These are phyloP conservation scores for Ophion obscuratus DNA, from an alignment of 2,888 invertebrate genomes.

Conservation along the genomic window DNA sequence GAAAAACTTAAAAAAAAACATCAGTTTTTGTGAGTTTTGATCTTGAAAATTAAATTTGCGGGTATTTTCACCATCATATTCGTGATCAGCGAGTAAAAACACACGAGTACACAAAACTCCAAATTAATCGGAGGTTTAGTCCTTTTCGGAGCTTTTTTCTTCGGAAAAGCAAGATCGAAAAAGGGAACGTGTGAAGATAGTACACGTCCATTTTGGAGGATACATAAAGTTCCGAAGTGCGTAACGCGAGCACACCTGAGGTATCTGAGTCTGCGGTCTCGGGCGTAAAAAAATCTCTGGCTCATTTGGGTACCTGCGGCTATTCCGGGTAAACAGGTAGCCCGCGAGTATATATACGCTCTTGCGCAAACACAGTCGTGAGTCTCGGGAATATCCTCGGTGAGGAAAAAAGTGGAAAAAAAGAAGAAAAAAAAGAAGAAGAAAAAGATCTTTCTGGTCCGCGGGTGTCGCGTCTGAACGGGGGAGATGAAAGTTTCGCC, in stretches of 20 bases:
- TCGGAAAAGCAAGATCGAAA: background rate
- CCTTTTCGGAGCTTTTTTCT: no score
- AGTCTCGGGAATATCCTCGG: slow-evolving; percentile 39
- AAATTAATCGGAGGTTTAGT: no score
- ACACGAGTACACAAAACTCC: no score
- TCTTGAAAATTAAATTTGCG: no score
- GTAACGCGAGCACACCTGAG: slow-evolving; percentile 41
- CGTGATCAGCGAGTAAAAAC: no score
- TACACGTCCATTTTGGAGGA: slow-evolving; percentile 47
- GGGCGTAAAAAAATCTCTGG: slow-evolving; percentile 33
- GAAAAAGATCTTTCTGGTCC: slow-evolving; percentile 33
- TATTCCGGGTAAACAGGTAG: slow-evolving; percentile 71
- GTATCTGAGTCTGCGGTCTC: slow-evolving; percentile 55
- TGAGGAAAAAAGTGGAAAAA: slow-evolving; percentile 6
- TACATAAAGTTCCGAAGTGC: slow-evolving; percentile 47
- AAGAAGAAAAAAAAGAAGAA: background rate
- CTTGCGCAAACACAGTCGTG: slow-evolving; percentile 29
- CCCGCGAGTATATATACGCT: slow-evolving; percentile 35
- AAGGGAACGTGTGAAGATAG: slow-evolving; percentile 6
- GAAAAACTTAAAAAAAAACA: no score
- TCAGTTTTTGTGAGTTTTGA: no score
- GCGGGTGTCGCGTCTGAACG: slow-evolving; percentile 39
- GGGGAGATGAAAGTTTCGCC: slow-evolving; percentile 37
- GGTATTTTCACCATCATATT: no score
- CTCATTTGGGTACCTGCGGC: slow-evolving; percentile 61